These are phyloP conservation scores for Cyclophora albipunctata DNA, from an alignment of 2,888 invertebrate genomes.

Conservation along the genomic window DNA sequence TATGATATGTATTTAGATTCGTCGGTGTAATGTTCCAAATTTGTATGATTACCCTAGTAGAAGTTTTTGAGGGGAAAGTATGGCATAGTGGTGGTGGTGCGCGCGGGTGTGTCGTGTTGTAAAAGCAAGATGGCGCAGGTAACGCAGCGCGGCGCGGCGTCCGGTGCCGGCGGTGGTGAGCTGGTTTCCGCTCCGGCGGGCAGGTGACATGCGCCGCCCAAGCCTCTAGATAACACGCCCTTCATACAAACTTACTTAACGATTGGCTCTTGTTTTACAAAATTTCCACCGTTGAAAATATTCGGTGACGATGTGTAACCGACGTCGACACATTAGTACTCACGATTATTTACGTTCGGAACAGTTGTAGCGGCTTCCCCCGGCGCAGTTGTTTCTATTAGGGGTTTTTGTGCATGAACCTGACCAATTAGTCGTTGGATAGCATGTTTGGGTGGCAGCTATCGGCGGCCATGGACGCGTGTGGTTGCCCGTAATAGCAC, in stretches of 20 bases:
- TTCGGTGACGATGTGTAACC: conserved; percentile 24
- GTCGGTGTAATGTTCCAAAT: too few species aligned
- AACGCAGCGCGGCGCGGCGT: conserved; percentile 31
- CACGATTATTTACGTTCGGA: conserved; percentile 43
- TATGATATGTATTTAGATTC: too few species aligned
- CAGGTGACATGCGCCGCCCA: conserved; percentile 59
- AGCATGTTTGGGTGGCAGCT: conserved; percentile 64
- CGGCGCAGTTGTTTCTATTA: conserved; percentile 49
- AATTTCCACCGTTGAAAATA: conserved; percentile 36
- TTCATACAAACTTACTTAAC: conserved; percentile 42
- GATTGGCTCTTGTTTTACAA: conserved; percentile 45
- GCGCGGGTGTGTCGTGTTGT: conserved; percentile 14
- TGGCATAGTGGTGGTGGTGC: too few species aligned
- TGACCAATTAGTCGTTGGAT: conserved; percentile 67
- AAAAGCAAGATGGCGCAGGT: conserved; percentile 55
- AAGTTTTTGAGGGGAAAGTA: too few species aligned
- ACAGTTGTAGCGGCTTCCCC: conserved; percentile 45
- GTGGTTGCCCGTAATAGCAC: conserved; percentile 68
- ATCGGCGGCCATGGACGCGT: conserved; percentile 55
- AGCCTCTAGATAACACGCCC: conserved; percentile 54
- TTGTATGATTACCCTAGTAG: too few species aligned
- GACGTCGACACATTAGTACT: conserved; percentile 23
- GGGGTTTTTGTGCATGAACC: conserved; percentile 62
- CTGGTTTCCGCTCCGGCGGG: conserved; percentile 54
- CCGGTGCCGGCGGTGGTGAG: neutral